Base-by-base conservation (phyloP, 2,888 invertebrate genomes). In the Parnassius smintheus region DNA sequence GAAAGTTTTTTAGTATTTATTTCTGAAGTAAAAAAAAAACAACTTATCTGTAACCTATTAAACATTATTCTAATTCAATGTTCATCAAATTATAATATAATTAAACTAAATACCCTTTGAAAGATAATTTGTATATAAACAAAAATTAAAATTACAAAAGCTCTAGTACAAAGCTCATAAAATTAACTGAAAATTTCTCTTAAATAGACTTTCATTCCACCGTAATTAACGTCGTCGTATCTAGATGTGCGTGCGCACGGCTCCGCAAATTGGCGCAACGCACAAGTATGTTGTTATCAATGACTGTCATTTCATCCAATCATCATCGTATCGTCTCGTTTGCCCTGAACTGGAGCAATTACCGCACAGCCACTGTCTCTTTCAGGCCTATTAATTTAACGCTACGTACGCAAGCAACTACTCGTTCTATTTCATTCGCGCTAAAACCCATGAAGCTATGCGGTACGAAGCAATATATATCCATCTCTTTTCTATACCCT, bases 321-420 rank as follows among this genome's bases (percentile, higher is more conserved):
- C 86, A 85, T 86, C 81, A 85, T 86, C 85, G 81, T 79, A 82
- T 83, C 82, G 85, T 90, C 89, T 86, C 90, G 86, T 87, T 91
- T 88, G 83, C 87, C 81, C 88, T 76, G 80, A 81, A 78, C 79
- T 75, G 75, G 77, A 78, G 81, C 90, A 91, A 91, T 91, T 91
- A 86, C 84, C 65, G 60, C 71, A 75, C 78, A 77, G 82, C 86
- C 86, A 85, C 79, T 75, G 78, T 91, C 91, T 88, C 90, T 81
- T 75, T 91, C 88, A 70, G 74, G 84, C 91, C 88, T 86, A 88
- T 88, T 89, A 89, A 87, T 85, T 80, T 83, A 70, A 73, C 74
- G 75, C 77, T 72, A 76, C 76, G 75, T 74, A 75, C 73, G 78
- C 78, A 81, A 81, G 77, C 68, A 73, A 76, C 78, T 68, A 73